Base-by-base conservation (phyloP, 2,113 vertebrate species). In the Apaloderma vittatum region DNA sequence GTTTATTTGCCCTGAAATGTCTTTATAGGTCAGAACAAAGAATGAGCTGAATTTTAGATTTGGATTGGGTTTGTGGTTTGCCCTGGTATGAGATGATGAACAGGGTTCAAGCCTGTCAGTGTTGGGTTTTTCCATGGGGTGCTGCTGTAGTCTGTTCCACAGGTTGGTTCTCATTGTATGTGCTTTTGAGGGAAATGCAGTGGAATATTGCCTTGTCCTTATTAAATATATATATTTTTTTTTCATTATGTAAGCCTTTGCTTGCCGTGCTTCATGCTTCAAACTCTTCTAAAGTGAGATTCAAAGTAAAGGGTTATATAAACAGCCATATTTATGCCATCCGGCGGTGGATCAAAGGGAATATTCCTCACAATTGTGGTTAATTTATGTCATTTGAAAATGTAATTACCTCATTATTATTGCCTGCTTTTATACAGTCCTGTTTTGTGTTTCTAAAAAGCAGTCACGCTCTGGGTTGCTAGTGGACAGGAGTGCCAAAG, bases 321-420 rank as follows among this genome's bases (percentile, higher is more conserved):
- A 97, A 95, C 84, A 96, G 81, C 73, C 84, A 65, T 93, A 86
- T 93, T 94, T 93, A 93, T 95, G 86, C 88, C 68, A 95, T 90
- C 66, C 94, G 80, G 80, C 32, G 0, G 78, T 71, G 83, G 94
- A 97, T 97, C 96, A 96, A 97, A 97, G 91, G 73, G 88, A 97
- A 62, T 85, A 77, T 86, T 81, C 59, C 55, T 93, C 94, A 79
- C 87, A 93, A 90, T 96, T 93, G 94, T 93, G 84, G 82, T 95
- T 97, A 94, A 96, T 97, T 85, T 86, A 51, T 97, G 96, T 96
- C 90, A 96, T 84, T 94, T 93, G 73, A 89, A 95, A 97, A 95
- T 88, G 59, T 82, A 94, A 94, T 97, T 97, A 68, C 68, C 65
- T 90, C 27, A 7, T 71, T 67, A 93, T 94, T 94, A 48, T 90